Evolutionary conservation across 2,888 invertebrate species (phyloP).

Genomic region (Latrodectus elegans): DNA sequence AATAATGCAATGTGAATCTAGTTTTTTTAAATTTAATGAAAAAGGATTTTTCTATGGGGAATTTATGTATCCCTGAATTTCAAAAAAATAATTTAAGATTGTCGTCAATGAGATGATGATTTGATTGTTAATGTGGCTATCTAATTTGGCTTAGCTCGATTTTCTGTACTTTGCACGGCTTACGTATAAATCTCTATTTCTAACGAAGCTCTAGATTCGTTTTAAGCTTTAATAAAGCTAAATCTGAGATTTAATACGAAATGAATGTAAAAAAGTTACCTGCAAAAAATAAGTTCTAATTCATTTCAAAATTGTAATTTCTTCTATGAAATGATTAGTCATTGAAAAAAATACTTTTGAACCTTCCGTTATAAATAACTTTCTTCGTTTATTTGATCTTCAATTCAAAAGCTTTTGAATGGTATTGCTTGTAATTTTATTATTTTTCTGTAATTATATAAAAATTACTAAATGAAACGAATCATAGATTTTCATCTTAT

Average conservation of each 20-base stretch:
- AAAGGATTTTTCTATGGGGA: constrained; percentile 34
- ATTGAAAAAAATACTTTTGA: not conserved
- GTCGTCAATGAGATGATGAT: constrained; percentile 59
- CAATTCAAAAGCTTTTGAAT: too few species aligned
- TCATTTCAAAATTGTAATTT: constrained; percentile 27
- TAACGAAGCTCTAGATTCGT: constrained; percentile 62
- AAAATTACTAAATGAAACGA: too few species aligned
- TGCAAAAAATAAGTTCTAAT: constrained; percentile 45
- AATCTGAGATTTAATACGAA: constrained; percentile 51
- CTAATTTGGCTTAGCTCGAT: constrained; percentile 69
- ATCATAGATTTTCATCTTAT: too few species aligned
- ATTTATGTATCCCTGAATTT: constrained; percentile 31
- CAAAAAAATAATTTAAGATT: constrained; percentile 42
- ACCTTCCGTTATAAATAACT: not conserved
- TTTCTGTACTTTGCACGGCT: constrained; percentile 65
- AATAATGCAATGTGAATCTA: not conserved
- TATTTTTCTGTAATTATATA: too few species aligned
- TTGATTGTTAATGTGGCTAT: constrained; percentile 64
- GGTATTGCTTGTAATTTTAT: too few species aligned
- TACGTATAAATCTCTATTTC: constrained; percentile 55
- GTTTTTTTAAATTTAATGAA: not conserved
- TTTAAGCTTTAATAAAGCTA: constrained; percentile 52
- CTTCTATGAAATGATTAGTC: constrained; percentile 12
- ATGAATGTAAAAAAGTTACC: constrained; percentile 43
- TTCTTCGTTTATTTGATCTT: too few species aligned